These are phyloP conservation scores for Drosophila suboccidentalis DNA, from an alignment of 2,888 invertebrate genomes.

Conservation along the genomic window DNA sequence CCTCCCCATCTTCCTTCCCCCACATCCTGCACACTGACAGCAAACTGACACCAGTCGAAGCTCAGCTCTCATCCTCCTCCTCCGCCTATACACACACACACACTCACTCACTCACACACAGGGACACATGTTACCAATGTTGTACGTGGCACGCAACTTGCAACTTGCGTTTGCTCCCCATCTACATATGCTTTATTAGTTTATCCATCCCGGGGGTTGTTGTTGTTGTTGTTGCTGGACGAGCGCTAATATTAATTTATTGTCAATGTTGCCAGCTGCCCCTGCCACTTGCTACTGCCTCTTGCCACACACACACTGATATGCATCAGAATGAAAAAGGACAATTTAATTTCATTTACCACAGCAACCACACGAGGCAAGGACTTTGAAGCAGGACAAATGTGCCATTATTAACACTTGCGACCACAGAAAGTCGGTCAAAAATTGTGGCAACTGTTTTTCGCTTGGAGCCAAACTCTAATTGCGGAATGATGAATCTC, in stretches of 20 bases:
- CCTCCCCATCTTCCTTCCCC: neutral
- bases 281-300: neutral
- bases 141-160: slow-evolving; percentile 42
- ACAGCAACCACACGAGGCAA: slow-evolving; percentile 7
- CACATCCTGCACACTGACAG: slow-evolving; percentile 45
- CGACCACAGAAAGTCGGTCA: slow-evolving; percentile 77
- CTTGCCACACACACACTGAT: slow-evolving; percentile 34
- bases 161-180: slow-evolving; percentile 12
- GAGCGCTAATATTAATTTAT: slow-evolving; percentile 76
- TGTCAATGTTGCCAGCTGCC: slow-evolving; percentile 57
- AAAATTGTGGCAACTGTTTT: slow-evolving; percentile 51
- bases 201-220: slow-evolving; percentile 53
- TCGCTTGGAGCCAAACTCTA: slow-evolving; percentile 58
- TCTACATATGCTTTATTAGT: slow-evolving; percentile 76
- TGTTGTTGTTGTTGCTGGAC: slow-evolving; percentile 32
- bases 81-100: slow-evolving; percentile 6
- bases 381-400: slow-evolving; percentile 32
- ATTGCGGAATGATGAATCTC: slow-evolving; percentile 82
- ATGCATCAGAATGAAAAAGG: slow-evolving; percentile 79
- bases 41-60: slow-evolving; percentile 77
- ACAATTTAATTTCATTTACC: slow-evolving; percentile 80
- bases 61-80: slow-evolving; percentile 9
- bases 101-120: slow-evolving; percentile 4
- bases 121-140: slow-evolving; percentile 51
- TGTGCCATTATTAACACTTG: slow-evolving; percentile 78